A percentile compares a stretch with the other conserved stretches of the same genome.
These are phyloP conservation scores for Cathartes aura DNA, from an alignment of 2,113 vertebrate genomes.

Conservation along the genomic window DNA sequence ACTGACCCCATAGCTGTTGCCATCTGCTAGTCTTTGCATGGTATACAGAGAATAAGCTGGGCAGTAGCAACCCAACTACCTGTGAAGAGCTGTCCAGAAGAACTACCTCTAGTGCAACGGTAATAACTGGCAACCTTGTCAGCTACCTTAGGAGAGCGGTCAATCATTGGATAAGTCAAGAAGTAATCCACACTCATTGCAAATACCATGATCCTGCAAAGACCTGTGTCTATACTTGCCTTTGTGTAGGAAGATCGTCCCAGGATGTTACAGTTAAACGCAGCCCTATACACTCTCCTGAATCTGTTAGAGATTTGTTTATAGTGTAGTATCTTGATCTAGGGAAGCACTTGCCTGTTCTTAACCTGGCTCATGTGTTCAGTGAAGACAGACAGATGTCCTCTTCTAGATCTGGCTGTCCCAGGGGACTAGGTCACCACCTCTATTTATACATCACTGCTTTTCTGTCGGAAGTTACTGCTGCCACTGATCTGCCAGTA, in stretches of 20 bases:
- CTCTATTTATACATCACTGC: neutral
- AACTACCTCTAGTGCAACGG: neutral
- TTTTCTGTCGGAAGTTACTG: neutral
- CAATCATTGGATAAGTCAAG: neutral
- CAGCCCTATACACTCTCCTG: neutral
- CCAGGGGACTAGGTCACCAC: neutral
- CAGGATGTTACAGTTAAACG: neutral
- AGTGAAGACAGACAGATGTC: neutral
- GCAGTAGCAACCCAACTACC: neutral
- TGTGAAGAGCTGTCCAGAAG: neutral
- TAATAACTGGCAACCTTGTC: neutral
- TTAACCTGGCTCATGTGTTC: neutral
- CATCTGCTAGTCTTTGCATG: neutral
- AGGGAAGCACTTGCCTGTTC: neutral
- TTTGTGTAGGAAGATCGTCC: neutral
- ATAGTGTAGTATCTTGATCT: neutral
- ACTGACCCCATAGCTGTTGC: neutral
- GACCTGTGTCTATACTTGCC: neutral
- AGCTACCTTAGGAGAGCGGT: neutral
- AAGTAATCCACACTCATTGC: neutral
- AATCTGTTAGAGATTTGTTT: neutral
- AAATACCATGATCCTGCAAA: neutral
- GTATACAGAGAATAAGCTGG: neutral
- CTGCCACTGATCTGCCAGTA: neutral
- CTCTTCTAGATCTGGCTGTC: neutral